These are phyloP conservation scores for Myathropa florea DNA, from an alignment of 2,888 invertebrate species.

Conservation along the genomic window DNA sequence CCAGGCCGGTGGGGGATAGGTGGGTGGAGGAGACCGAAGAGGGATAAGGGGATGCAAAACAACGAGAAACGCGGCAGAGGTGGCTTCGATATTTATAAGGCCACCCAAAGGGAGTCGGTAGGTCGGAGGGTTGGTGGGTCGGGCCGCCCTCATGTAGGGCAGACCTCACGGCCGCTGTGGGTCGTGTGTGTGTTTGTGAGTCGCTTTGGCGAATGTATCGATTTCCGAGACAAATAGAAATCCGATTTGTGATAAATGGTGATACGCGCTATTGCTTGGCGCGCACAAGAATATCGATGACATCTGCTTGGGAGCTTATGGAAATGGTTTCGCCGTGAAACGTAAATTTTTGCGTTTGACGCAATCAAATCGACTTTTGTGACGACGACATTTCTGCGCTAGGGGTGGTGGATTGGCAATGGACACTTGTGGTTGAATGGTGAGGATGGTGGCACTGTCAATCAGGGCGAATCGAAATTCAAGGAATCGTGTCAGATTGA, in stretches of 20 bases:
- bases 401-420: not conserved
- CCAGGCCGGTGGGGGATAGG: constrained; percentile 14
- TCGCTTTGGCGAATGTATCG: constrained; percentile 34
- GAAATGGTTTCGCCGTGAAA: constrained; percentile 26
- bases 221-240: constrained; percentile 48
- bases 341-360: constrained; percentile 9
- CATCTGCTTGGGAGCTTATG: constrained; percentile 41
- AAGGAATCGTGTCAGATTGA: not conserved
- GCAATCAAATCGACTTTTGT: constrained; percentile 5
- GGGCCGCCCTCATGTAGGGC: not conserved
- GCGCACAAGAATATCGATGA: constrained; percentile 31
- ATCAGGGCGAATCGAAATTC: not conserved
- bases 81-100: constrained; percentile 32
- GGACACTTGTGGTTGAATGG: not conserved
- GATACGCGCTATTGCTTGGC: constrained; percentile 18
- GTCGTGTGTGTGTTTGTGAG: not conserved
- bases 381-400: too few relatives aligned
- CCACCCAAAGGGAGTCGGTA: not conserved
- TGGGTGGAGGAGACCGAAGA: too few relatives aligned
- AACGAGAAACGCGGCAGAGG: not conserved
- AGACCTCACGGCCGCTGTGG: constrained; percentile 2
- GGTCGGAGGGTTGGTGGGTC: too few relatives aligned
- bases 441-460: not conserved
- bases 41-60: not conserved
- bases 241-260: constrained; percentile 49